Base-by-base conservation (phyloP, 1,140 invertebrate genomes). In the Orius laevigatus region DNA sequence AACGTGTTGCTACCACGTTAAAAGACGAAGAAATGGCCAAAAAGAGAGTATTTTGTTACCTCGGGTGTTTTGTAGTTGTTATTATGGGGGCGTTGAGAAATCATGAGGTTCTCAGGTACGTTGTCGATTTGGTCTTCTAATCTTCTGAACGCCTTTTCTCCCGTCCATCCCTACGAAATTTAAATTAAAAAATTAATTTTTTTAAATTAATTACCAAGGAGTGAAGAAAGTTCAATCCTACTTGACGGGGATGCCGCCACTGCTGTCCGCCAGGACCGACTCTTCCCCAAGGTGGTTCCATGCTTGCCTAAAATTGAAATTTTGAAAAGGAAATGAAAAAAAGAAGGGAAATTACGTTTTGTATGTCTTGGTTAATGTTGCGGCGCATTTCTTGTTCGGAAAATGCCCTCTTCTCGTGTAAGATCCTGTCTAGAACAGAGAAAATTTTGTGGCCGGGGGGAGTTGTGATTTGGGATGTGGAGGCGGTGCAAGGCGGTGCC, bases 191-290 rank as follows among this genome's bases (percentile, higher is more conserved):
- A 43, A 15, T 20, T 15, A 43, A 18, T 18, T 15, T 10, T 9
- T 41, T 41, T 41, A 10, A 18, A 20, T n/a, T 20, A 43, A 20
- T 31, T 70, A 78, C 75, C 75, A 79, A 69, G 51, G 75, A 78
- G 58, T 76, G 70, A 33, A 72, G 69, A 66, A 79, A 78, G 63
- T 75, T 72, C 53, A 70, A 60, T 55, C 75, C 76, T 54, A 77
- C 66, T 55, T 71, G 62, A 53, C 69, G 65, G 51, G 74, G 76
- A 59, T 73, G 71, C 58, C 75, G 68, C 76, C 76, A 78, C 56
- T 66, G 66, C 43, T 62, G 61, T 53, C 76, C 76, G 47, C 75
- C 75, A 49, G 76, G 75, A 51, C 76, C 75, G 4, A 68, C 69
- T 56, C 67, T 71, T 45, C 75, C 75, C 75, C 75, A 78, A 14